Evolutionary conservation across 1,140 invertebrate species (phyloP).

Genomic region (Gonatopus flavifemur): DNA sequence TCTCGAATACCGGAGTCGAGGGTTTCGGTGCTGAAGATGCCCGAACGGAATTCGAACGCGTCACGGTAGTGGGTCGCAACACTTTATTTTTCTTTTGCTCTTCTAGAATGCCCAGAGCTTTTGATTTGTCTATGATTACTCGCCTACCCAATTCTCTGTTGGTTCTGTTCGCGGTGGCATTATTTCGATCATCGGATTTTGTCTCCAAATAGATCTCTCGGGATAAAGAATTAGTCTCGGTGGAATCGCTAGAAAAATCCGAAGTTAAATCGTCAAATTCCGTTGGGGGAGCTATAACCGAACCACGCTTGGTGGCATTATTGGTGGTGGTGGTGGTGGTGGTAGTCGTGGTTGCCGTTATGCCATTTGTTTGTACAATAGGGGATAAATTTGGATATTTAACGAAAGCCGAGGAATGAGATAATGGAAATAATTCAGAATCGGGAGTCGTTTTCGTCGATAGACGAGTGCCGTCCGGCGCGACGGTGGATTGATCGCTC

Average conservation of each 20-base stretch:
- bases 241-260: slow-evolving; percentile 47
- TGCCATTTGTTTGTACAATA: no score
- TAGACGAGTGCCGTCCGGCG: slow-evolving; percentile 27
- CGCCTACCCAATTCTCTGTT: slow-evolving; percentile 36
- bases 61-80: slow-evolving; percentile 13
- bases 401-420: slow-evolving; percentile 54
- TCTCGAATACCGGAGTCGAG: slow-evolving; percentile 20
- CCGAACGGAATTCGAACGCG: slow-evolving; percentile 33
- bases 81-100: slow-evolving; percentile 20
- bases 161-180: neutral
- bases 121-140: slow-evolving; percentile 45
- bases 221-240: slow-evolving; percentile 42
- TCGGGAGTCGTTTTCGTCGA: slow-evolving; percentile 15
- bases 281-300: slow-evolving; percentile 52
- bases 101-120: slow-evolving; percentile 29
- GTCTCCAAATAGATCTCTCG: slow-evolving; percentile 26
- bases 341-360: no score
- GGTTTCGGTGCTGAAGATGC: slow-evolving; percentile 34
- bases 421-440: slow-evolving; percentile 37
- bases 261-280: slow-evolving; percentile 50
- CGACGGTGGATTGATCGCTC: slow-evolving; percentile 44
- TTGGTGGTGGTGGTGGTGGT: neutral
- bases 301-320: slow-evolving; percentile 32
- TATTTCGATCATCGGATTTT: neutral
- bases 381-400: slow-evolving; percentile 50